Percentiles rank a stretch among this genome's conserved stretches.
Conservation (phyloP, 2,888 invertebrate species). For the Gnatocerus cornutus region DNA sequence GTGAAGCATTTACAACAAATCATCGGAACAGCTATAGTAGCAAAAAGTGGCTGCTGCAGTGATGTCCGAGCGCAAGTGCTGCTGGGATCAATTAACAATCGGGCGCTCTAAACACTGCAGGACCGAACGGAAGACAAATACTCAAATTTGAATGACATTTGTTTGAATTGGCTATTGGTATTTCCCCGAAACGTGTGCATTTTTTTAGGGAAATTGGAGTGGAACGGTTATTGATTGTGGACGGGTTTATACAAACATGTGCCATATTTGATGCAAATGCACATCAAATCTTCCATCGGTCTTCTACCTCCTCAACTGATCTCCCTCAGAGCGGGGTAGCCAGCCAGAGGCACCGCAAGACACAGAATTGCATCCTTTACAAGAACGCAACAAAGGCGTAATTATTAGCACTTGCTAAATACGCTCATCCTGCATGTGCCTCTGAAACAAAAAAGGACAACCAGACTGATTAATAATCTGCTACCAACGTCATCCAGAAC, state of each 20-base stretch:
- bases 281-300: conserved; percentile 70
- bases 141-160: conserved; percentile 58
- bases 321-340: conserved; percentile 65
- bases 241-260: conserved; percentile 55
- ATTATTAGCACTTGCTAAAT: conserved; percentile 63
- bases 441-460: conserved; percentile 79
- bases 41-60: conserved; percentile 65
- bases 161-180: conserved; percentile 38
- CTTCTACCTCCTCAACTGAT: conserved; percentile 65
- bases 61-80: conserved; percentile 56
- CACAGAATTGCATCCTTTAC: conserved; percentile 69
- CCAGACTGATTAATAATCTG: conserved; percentile 70
- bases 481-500: conserved; percentile 15
- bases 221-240: conserved; percentile 12
- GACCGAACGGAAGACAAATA: conserved; percentile 66
- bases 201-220: conserved; percentile 23
- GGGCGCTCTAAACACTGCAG: conserved; percentile 62
- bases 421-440: conserved; percentile 88
- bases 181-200: conserved; percentile 40
- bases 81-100: conserved; percentile 46
- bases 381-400: conserved; percentile 70
- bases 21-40: conserved; percentile 62
- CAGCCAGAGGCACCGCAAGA: conserved; percentile 72
- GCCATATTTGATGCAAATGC: conserved; percentile 55
- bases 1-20: conserved; percentile 58